Evolutionary conservation across 2,797 vertebrate genomes (phyloP).

Genomic region (Bucorvus abyssinicus): DNA sequence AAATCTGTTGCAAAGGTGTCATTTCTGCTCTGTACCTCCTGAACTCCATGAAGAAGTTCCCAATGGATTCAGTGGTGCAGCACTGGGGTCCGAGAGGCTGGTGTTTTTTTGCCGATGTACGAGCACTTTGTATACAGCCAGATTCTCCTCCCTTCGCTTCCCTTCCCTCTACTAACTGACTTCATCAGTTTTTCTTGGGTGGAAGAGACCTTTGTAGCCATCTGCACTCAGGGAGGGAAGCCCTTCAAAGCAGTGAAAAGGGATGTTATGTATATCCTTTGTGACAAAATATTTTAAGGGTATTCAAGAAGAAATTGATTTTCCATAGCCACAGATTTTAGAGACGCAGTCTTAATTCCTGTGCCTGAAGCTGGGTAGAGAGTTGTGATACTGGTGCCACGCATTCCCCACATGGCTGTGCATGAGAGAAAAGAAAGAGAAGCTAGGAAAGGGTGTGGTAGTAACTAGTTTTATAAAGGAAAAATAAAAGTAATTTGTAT

Average conservation of each 20-base stretch:
- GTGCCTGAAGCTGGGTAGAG: not conserved
- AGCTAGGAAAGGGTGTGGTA: not conserved
- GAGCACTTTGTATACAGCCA: not conserved
- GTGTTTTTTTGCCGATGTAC: not conserved
- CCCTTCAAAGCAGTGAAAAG: not conserved
- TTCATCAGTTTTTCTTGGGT: not conserved
- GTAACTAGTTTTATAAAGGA: not conserved
- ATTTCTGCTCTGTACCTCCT: not conserved
- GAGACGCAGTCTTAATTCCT: not conserved
- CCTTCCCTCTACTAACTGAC: not conserved
- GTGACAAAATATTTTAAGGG: not conserved
- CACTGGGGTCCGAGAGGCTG: not conserved
- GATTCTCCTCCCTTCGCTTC: not conserved
- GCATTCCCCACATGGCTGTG: not conserved
- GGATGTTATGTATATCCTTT: not conserved
- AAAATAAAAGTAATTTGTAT: not conserved
- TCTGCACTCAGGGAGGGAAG: not conserved
- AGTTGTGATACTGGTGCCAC: not conserved
- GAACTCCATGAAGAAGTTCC: not conserved
- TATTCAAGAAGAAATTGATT: not conserved
- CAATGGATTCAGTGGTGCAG: not conserved
- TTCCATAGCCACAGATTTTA: not conserved
- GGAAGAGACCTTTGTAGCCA: not conserved
- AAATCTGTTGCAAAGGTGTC: not conserved
- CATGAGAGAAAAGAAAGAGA: not conserved